phyloP scores from a whole-genome alignment of 1,140 invertebrate species.

The Drosophila orosa region DNA sequence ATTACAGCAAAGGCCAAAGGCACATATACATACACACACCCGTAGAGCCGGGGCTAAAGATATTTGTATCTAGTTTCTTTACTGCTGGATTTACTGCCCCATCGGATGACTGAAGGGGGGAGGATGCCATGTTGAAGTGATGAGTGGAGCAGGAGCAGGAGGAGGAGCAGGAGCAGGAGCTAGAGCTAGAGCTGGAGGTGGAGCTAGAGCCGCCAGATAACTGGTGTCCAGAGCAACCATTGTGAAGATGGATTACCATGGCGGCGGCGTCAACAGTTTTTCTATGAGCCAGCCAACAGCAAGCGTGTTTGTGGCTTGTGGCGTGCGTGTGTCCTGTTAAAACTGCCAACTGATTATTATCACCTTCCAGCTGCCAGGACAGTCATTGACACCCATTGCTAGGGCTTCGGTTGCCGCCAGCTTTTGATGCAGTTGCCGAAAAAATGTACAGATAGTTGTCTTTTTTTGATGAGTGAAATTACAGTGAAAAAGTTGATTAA shows the following conservation, averaged over 20 bases:
- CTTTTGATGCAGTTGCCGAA: neutral
- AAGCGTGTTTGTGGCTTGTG: slow-evolving; percentile 12
- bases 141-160: neutral
- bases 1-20: slow-evolving; percentile 69
- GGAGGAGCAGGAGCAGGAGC: neutral
- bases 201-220: slow-evolving; percentile 25
- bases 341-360: slow-evolving; percentile 80
- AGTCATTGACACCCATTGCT: slow-evolving; percentile 72
- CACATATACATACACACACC: slow-evolving; percentile 6
- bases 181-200: neutral
- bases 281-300: slow-evolving; percentile 18
- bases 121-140: neutral
- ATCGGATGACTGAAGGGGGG: slow-evolving; percentile 4
- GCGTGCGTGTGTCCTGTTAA: slow-evolving; percentile 73
- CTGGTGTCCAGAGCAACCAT: slow-evolving; percentile 69
- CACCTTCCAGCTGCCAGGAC: slow-evolving; percentile 61
- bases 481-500: too few species aligned
- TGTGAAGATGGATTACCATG: slow-evolving; percentile 79
- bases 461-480: neutral
- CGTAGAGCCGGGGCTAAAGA: slow-evolving; percentile 46
- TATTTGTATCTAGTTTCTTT: slow-evolving; percentile 79
- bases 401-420: neutral
- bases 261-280: slow-evolving; percentile 57
- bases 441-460: neutral
- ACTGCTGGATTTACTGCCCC: slow-evolving; percentile 56